Percentiles rank a stretch among this genome's conserved stretches.
These are phyloP conservation scores for Pararge aegeria DNA, from an alignment of 1,140 invertebrate species.

Conservation along the genomic window DNA sequence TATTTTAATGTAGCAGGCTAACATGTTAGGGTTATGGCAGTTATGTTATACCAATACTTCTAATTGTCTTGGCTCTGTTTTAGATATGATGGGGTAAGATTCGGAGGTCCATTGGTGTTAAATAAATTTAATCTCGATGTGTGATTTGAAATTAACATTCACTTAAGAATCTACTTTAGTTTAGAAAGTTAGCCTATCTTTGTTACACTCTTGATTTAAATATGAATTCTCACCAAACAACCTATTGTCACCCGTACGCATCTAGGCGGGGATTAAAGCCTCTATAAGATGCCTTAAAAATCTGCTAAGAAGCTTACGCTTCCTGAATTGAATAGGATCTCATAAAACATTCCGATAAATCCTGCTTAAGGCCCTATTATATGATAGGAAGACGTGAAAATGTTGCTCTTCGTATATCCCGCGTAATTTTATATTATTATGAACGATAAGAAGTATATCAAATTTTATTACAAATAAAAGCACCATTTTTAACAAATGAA, in stretches of 20 bases:
- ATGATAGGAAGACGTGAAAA: constrained; percentile 36
- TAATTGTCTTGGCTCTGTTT: no score
- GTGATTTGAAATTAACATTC: no score
- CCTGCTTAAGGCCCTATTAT: constrained; percentile 43
- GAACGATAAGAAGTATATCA: background rate
- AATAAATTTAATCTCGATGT: no score
- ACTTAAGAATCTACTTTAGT: no score
- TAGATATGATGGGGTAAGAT: no score
- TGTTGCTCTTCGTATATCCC: constrained; percentile 11
- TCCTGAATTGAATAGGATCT: constrained; percentile 53
- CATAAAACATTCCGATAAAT: constrained; percentile 57
- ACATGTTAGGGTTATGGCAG: no score
- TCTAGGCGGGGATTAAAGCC: constrained; percentile 49
- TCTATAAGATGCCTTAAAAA: constrained; percentile 59
- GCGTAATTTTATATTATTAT: constrained; percentile 9
- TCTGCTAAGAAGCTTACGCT: constrained; percentile 62
- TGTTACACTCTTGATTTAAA: background rate
- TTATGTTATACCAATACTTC: no score
- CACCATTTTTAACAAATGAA: no score
- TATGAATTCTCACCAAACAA: constrained; percentile 16
- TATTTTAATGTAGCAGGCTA: no score
- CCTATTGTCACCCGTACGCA: constrained; percentile 39
- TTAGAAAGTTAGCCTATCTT: no score
- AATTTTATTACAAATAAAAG: no score
- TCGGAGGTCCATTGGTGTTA: no score